A percentile compares a stretch with the other conserved stretches of the same genome.
Conservation (phyloP, 2,113 vertebrate genomes). For the Zootoca vivipara region DNA sequence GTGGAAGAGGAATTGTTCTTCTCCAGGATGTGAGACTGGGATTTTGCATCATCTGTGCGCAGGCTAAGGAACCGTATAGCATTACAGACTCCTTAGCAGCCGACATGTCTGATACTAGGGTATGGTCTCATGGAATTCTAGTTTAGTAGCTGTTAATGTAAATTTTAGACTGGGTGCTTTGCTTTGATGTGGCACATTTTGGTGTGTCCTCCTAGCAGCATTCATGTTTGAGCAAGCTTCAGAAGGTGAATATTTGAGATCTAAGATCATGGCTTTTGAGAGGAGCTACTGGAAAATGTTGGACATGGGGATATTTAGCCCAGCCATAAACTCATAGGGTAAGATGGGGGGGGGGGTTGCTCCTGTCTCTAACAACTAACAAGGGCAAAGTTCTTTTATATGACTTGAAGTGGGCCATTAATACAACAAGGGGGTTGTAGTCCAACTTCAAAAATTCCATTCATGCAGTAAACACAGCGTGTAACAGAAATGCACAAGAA, state of each 20-base stretch:
- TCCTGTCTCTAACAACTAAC: too few species aligned
- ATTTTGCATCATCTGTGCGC: background rate
- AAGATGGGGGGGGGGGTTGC: too few species aligned
- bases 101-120: background rate
- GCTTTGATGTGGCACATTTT: background rate
- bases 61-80: background rate
- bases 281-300: background rate
- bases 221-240: background rate
- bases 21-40: background rate
- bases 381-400: background rate
- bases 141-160: background rate
- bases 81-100: background rate
- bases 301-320: background rate
- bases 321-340: background rate
- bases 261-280: background rate
- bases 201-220: background rate
- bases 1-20: background rate
- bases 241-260: background rate
- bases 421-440: background rate
- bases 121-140: background rate
- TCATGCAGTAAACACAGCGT: background rate
- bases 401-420: background rate
- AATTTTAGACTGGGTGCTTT: background rate
- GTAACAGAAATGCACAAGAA: background rate
- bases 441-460: background rate